Percentiles rank a stretch among this genome's conserved stretches.
phyloP scores from a whole-genome alignment of 2,113 vertebrate species.

The Phylloscopus trochiloides region DNA sequence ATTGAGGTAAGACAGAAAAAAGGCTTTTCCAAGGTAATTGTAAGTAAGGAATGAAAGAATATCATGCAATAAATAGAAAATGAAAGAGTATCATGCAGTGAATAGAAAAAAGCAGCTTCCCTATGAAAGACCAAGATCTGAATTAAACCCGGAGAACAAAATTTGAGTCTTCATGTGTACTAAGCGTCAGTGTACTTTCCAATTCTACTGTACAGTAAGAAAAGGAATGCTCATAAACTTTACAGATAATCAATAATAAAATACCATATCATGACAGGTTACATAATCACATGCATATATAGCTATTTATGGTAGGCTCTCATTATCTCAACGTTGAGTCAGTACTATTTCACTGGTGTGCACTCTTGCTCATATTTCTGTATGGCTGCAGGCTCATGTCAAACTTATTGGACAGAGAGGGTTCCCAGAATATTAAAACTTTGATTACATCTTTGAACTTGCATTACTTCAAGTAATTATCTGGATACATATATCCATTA shows the following conservation, averaged over 20 bases:
- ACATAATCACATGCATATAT: not conserved
- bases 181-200: not conserved
- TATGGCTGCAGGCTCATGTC: not conserved
- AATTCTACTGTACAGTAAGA: not conserved
- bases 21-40: not conserved
- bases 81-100: not conserved
- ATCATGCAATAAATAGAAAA: too few relatives aligned
- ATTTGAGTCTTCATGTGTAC: not conserved
- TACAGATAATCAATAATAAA: not conserved
- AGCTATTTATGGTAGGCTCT: not conserved
- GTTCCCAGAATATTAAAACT: not conserved
- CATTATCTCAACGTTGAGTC: not conserved
- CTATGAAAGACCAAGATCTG: not conserved
- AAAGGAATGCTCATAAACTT: not conserved
- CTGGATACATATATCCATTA: too few relatives aligned
- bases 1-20: not conserved
- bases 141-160: not conserved
- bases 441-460: constrained; percentile 7
- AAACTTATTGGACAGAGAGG: not conserved
- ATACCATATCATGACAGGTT: not conserved
- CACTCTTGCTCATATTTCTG: not conserved
- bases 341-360: not conserved
- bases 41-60: not conserved
- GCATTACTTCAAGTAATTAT: not conserved
- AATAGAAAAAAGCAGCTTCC: not conserved